A percentile compares a stretch with the other conserved stretches of the same genome.
Conservation (phyloP, 2,113 vertebrate genomes). For the Pica pica region DNA sequence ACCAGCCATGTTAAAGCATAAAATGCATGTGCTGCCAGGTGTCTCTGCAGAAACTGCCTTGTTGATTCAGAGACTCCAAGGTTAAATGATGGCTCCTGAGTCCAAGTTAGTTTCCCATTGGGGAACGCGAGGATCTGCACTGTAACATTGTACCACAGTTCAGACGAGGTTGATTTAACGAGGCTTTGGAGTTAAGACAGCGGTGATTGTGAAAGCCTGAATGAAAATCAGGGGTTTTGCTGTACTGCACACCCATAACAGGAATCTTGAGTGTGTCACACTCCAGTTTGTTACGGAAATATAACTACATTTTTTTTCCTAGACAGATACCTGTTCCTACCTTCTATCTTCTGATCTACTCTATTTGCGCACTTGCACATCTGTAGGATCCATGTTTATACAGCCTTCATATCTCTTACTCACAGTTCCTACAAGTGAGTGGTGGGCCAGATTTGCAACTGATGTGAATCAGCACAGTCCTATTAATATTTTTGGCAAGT, state of each 20-base stretch:
- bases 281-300: neutral
- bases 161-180: slow-evolving; percentile 39
- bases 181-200: slow-evolving; percentile 66
- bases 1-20: slow-evolving; percentile 96
- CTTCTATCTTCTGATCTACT: fast-evolving
- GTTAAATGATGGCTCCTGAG: slow-evolving; percentile 82
- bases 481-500: neutral
- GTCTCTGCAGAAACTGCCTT: slow-evolving; percentile 61
- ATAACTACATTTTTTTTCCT: neutral
- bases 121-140: slow-evolving; percentile 8
- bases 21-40: slow-evolving; percentile 84
- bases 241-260: fast-evolving
- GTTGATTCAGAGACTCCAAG: slow-evolving; percentile 79
- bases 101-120: slow-evolving; percentile 66
- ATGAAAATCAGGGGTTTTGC: neutral
- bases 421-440: neutral
- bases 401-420: neutral
- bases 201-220: slow-evolving; percentile 32
- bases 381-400: neutral
- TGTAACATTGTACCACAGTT: slow-evolving; percentile 53
- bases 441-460: neutral
- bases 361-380: neutral
- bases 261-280: neutral
- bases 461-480: neutral
- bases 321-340: neutral